phyloP scores from a whole-genome alignment of 2,888 invertebrate species.

The Phyto melanocephala region DNA sequence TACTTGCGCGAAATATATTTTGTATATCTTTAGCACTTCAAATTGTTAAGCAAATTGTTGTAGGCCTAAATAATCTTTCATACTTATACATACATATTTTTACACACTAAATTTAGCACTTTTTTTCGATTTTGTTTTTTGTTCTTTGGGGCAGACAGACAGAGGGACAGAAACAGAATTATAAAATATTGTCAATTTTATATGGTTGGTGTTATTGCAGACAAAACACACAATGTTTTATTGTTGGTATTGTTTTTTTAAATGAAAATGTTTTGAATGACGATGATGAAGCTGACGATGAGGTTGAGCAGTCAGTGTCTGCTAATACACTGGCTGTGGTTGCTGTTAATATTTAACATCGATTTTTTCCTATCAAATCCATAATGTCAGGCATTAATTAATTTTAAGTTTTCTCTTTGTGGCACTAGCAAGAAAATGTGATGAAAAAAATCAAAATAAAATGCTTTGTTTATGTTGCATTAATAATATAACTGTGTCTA shows the following conservation, averaged over 20 bases:
- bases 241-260: conserved; percentile 44
- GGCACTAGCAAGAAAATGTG: conserved; percentile 10
- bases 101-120: conserved; percentile 61
- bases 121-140: conserved; percentile 16
- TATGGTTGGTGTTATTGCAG: conserved; percentile 20
- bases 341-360: conserved; percentile 58
- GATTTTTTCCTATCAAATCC: conserved; percentile 66
- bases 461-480: background rate
- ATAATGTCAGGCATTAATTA: conserved; percentile 65
- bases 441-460: background rate
- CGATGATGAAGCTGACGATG: conserved; percentile 33
- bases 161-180: conserved; percentile 22
- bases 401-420: conserved; percentile 50
- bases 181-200: conserved; percentile 51
- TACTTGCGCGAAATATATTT: no score
- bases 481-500: background rate
- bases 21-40: conserved; percentile 58
- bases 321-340: background rate
- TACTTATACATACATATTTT: conserved; percentile 10
- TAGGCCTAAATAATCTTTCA: conserved; percentile 51
- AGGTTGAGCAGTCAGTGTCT: background rate
- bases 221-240: conserved; percentile 47
- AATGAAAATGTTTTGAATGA: conserved; percentile 21
- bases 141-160: background rate
- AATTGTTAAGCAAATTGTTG: conserved; percentile 53